phyloP scores from a whole-genome alignment of 2,797 vertebrate species.

The Coccyzus lansbergi region DNA sequence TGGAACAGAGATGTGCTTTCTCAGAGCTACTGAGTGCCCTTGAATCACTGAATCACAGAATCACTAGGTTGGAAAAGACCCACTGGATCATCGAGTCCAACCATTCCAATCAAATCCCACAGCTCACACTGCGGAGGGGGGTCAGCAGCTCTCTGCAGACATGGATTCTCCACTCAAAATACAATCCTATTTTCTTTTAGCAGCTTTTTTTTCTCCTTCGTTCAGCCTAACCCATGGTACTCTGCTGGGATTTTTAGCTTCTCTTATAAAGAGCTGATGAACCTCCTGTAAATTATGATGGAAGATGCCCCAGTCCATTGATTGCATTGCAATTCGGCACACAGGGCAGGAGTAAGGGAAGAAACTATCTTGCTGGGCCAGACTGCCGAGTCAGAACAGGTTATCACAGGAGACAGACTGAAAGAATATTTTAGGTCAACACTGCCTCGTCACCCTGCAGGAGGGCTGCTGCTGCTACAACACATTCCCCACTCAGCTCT shows the following conservation, averaged over 20 bases:
- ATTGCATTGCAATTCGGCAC: background rate
- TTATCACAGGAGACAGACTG: background rate
- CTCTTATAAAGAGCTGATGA: background rate
- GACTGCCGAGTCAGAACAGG: background rate
- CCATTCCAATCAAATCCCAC: no score
- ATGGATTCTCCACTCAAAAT: background rate
- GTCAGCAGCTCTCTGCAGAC: background rate
- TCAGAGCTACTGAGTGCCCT: background rate
- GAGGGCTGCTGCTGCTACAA: background rate
- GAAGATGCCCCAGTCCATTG: background rate
- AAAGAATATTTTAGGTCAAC: background rate
- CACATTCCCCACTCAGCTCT: background rate
- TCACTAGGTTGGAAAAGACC: no score
- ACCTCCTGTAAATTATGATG: no score
- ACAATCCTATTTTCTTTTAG: background rate
- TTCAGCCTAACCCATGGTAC: background rate
- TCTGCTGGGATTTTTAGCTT: background rate
- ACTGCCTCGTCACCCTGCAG: background rate
- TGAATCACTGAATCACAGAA: no score
- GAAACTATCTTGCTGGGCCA: background rate
- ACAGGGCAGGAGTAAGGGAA: background rate
- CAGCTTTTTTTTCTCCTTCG: background rate
- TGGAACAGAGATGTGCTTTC: background rate
- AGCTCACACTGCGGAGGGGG: background rate
- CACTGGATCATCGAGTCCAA: no score